Conservation (phyloP, 2,888 invertebrate species). For the Herminia tarsipennalis region DNA sequence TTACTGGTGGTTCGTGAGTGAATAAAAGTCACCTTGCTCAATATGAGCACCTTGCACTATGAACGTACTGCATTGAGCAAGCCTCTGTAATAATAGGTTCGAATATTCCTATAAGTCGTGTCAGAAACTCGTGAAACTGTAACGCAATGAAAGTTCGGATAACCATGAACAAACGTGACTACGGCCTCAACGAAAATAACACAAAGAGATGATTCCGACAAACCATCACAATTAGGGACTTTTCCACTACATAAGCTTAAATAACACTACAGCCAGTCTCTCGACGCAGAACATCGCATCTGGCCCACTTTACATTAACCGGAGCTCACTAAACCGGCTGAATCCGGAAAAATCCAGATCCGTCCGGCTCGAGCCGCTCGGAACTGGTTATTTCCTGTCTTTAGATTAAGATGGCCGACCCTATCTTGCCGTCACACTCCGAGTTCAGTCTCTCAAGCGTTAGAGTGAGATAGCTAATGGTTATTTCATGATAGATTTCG, state of each 20-base stretch:
- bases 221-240: slow-evolving; percentile 45
- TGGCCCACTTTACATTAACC: slow-evolving; percentile 43
- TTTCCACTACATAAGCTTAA: slow-evolving; percentile 64
- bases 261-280: slow-evolving; percentile 25
- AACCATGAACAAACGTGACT: slow-evolving; percentile 14
- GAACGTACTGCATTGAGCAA: no score
- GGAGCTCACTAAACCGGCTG: slow-evolving; percentile 51
- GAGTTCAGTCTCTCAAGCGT: slow-evolving; percentile 20
- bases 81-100: no score
- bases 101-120: no score
- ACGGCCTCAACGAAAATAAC: slow-evolving; percentile 15
- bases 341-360: slow-evolving; percentile 70
- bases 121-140: no score
- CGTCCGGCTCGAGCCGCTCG: slow-evolving; percentile 58
- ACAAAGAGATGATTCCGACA: slow-evolving; percentile 21
- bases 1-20: slow-evolving; percentile 40
- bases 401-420: slow-evolving; percentile 58
- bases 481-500: slow-evolving; percentile 63
- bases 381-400: slow-evolving; percentile 72
- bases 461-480: slow-evolving; percentile 43
- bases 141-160: slow-evolving; percentile 20
- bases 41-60: no score
- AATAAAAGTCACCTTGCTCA: slow-evolving; percentile 36
- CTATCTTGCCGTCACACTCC: slow-evolving; percentile 40
- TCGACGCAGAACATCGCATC: slow-evolving; percentile 44